Base-by-base conservation (phyloP, 2,888 invertebrate species). In the Allolobophora icterica region DNA sequence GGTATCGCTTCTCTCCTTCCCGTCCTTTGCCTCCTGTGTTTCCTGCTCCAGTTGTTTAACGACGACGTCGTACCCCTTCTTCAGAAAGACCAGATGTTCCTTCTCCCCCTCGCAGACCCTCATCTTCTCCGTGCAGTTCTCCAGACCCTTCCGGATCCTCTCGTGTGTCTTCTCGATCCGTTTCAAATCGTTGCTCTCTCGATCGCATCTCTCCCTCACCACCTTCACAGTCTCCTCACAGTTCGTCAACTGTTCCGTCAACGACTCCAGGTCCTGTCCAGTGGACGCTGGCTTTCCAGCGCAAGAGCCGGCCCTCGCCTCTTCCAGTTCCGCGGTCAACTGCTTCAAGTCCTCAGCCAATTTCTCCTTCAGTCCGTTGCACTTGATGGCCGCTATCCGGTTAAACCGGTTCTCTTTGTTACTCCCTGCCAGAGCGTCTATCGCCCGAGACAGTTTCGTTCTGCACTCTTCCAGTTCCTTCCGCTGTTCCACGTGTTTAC, bases 201-300 rank as follows among this genome's bases (percentile, higher is more conserved):
- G 42, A 3, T 89, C 89, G 52, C 89, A 89, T 42, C 89, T 34
- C 34, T 89, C 89, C 52, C 89, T 89, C 33, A 89, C 52, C n/a
- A 19, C 52, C 89, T 52, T 89, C 89, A 89, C 40, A 0, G 89
- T 89, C 52, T 89, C 89, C 21, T 89, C 89, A 19, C 89, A 89
- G 89, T 89, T 89, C 33, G 34, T 1, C 52, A 52, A 33, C 40
- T 42, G 24, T 33, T 89, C 89, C 21, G 5, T 42, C 33, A 89
- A 35, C 21, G 42, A 34, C 19, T 89, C 89, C 35, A 30, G 17
- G 87, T 87, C 87, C 87, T 19, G 3, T 8, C 71, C 71, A 71
- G 30, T 0, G 35, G 87, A 0, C 87, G 30, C 35, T 38, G 34
- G 35, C 1, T 34, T 35, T 34, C 87, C 87, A 33, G 19, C 21